Percentiles rank a stretch among this genome's conserved stretches.
These are phyloP conservation scores for Hydropsyche betteni DNA, from an alignment of 2,888 invertebrate species.

Conservation along the genomic window DNA sequence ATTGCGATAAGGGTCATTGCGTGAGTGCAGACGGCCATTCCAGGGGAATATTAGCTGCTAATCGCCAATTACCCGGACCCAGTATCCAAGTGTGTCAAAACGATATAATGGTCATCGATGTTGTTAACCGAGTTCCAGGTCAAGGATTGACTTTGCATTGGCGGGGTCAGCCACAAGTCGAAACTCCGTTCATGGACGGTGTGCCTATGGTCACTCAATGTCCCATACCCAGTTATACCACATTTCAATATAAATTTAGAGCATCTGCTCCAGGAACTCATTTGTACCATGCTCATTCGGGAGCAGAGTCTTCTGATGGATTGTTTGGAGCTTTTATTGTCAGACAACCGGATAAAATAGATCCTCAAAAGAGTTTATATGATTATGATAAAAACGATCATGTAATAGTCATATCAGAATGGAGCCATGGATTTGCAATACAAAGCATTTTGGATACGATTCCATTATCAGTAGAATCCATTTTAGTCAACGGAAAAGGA, in stretches of 20 bases:
- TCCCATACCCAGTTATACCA: slow-evolving; percentile 76
- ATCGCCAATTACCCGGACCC: slow-evolving; percentile 72
- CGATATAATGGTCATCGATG: slow-evolving; percentile 79
- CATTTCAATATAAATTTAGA: slow-evolving; percentile 81
- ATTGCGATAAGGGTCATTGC: slow-evolving; percentile 71
- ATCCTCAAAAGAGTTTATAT: slow-evolving; percentile 70
- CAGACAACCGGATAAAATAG: slow-evolving; percentile 70
- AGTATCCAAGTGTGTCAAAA: slow-evolving; percentile 75
- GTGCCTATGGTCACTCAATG: slow-evolving; percentile 82
- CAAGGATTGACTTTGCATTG: slow-evolving; percentile 80
- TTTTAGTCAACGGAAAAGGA: slow-evolving; percentile 73
- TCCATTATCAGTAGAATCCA: slow-evolving; percentile 64
- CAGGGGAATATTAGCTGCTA: slow-evolving; percentile 72
- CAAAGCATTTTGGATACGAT: slow-evolving; percentile 58
- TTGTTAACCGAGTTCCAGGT: slow-evolving; percentile 76
- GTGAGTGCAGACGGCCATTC: slow-evolving; percentile 72
- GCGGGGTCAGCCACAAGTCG: slow-evolving; percentile 78
- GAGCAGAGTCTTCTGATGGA: slow-evolving; percentile 74
- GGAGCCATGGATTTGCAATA: slow-evolving; percentile 66
- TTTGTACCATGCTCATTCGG: slow-evolving; percentile 78
- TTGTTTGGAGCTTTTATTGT: slow-evolving; percentile 77
- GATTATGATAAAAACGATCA: slow-evolving; percentile 77
- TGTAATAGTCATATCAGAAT: slow-evolving; percentile 75
- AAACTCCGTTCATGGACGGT: slow-evolving; percentile 80
- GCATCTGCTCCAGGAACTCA: slow-evolving; percentile 77